Evolutionary conservation across 2,113 vertebrate genomes (phyloP), one percentile per base, ranked within the genome.

Genomic region (Ciconia boyciana): DNA sequence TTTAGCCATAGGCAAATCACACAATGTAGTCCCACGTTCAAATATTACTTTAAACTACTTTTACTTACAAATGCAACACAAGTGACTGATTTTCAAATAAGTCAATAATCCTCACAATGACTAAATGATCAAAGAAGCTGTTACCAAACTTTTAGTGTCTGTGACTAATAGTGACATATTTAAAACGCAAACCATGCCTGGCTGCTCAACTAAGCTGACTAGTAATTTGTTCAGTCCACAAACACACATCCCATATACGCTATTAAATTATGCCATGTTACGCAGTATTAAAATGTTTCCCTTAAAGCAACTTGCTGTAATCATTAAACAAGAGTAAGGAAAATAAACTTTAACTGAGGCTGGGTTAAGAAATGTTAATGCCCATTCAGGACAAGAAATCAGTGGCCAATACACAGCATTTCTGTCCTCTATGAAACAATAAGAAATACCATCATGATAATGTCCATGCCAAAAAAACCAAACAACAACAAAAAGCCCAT

Each of bases 291-390:
- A 96, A 96, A 55, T n/a, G 19, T 34, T 94, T 92, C 43, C 32
- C 72, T 93, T 71, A 57, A 82, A 96, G 60, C 83, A 96, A 92
- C 86, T 92, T 96, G 41, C 28, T 83, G 78, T 80, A 94, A 88
- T 48, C 55, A 62, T 55, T 94, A 82, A 85, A 95, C 32, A 94
- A 96, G 52, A 94, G 36, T 54, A 46, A 90, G 69, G 52, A 83
- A 92, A 83, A 81, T 14, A 62, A 93, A 51, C 21, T 85, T 94
- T 87, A 96, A 97, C 84, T 77, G 80, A 88, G 71, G 72, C 74
- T 90, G 48, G n/a, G 68, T 88, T 90, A 78, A 96, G 66, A 96
- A 97, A 95, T 20, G 58, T 70, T 83, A 87, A 83, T 18, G 18
- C 2, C 48, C 31, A 21, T 41, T 83, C 0, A 61, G 2, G 71